These are phyloP conservation scores for Scolopax mira DNA, from an alignment of 2,113 vertebrate species.

Conservation along the genomic window DNA sequence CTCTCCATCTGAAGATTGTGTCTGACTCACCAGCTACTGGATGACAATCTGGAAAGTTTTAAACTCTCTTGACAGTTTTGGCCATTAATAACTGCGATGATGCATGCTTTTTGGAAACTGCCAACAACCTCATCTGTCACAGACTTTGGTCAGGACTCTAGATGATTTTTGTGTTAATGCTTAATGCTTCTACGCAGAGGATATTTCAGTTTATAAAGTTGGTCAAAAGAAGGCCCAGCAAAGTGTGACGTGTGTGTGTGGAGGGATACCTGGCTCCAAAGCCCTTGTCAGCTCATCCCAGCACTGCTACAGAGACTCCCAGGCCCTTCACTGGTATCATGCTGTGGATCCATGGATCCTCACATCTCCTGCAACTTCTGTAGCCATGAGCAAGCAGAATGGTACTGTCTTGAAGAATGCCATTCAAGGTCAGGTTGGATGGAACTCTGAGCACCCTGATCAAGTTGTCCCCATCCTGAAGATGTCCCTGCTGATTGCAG, in stretches of 20 bases:
- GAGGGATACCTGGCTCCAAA: neutral
- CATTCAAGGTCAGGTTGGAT: neutral
- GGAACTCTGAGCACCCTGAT: neutral
- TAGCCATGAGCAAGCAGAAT: neutral
- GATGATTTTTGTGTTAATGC: neutral
- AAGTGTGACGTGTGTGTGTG: neutral
- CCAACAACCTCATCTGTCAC: neutral
- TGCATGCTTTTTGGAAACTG: neutral
- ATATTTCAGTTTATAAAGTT: neutral
- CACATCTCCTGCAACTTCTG: neutral
- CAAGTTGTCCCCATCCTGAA: too few relatives aligned
- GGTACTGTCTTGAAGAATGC: neutral
- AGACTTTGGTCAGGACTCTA: neutral
- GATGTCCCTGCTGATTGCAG: neutral
- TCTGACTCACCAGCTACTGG: conserved; percentile 56
- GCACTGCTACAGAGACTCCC: neutral
- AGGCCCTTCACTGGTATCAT: neutral
- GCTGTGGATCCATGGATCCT: neutral
- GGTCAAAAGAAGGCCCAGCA: neutral
- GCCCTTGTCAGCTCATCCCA: neutral
- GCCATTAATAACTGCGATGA: neutral
- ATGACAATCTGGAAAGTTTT: conserved; percentile 46
- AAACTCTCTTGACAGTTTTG: neutral
- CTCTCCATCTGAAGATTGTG: neutral
- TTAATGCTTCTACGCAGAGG: neutral